phyloP scores from a whole-genome alignment of 2,113 vertebrate genomes.

The Mirza zaza region DNA sequence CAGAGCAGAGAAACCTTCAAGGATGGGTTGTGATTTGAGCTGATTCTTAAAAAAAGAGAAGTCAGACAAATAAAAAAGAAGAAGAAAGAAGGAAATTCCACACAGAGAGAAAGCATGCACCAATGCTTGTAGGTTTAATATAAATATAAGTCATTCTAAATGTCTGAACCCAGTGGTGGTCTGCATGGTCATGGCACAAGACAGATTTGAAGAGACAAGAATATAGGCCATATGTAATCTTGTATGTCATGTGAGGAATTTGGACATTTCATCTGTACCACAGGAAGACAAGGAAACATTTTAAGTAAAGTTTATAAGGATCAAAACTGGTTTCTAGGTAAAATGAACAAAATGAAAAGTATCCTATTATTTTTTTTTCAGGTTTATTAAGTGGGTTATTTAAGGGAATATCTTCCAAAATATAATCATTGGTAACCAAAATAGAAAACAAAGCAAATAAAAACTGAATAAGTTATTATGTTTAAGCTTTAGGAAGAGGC shows the following conservation, averaged over 20 bases:
- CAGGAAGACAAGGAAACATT: background rate
- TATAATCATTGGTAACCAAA: background rate
- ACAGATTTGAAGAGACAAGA: background rate
- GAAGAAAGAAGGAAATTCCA: background rate
- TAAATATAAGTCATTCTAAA: background rate
- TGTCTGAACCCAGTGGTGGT: background rate
- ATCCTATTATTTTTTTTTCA: background rate
- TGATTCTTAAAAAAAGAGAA: background rate
- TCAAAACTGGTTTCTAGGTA: background rate
- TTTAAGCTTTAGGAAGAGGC: background rate
- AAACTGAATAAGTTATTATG: background rate
- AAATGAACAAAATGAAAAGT: background rate
- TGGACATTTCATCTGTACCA: background rate
- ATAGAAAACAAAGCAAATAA: background rate
- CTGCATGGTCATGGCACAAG: fast-evolving
- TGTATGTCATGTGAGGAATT: background rate
- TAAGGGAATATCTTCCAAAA: background rate
- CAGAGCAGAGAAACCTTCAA: background rate
- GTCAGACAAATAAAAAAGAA: background rate
- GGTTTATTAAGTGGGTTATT: background rate
- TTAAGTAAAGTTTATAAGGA: background rate
- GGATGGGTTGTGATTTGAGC: background rate
- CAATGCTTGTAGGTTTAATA: background rate
- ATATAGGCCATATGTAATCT: background rate
- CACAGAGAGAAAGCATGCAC: fast-evolving